A percentile compares a stretch with the other conserved stretches of the same genome.
These are phyloP conservation scores for Sporophila hypoxantha DNA, from an alignment of 2,113 vertebrate genomes.

Conservation along the genomic window DNA sequence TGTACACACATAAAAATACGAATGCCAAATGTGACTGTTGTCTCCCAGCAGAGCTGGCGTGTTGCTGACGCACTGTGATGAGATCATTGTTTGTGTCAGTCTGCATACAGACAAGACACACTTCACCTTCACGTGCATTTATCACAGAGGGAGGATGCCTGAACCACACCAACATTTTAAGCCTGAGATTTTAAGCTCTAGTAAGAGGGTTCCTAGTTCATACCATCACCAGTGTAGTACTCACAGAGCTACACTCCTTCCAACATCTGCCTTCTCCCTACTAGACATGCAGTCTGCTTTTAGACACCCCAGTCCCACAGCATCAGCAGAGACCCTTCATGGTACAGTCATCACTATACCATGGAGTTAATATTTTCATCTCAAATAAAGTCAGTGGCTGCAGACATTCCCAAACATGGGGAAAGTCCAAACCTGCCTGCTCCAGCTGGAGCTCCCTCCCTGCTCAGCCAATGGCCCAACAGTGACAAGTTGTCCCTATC, in stretches of 20 bases:
- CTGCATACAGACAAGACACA: background rate
- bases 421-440: background rate
- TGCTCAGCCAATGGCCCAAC: rapidly evolving
- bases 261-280: background rate
- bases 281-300: rapidly evolving
- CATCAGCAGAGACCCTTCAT: background rate
- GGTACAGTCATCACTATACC: background rate
- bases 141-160: background rate
- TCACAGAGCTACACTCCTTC: background rate
- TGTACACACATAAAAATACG: background rate
- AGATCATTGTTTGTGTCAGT: background rate
- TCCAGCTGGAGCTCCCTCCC: background rate
- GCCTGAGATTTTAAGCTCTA: background rate
- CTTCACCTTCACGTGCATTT: background rate
- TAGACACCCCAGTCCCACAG: too few relatives aligned
- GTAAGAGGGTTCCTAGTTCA: background rate
- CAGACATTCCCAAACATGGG: background rate
- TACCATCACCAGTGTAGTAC: too few relatives aligned
- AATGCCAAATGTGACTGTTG: background rate
- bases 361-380: background rate
- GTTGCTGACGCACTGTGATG: background rate
- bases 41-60: background rate
- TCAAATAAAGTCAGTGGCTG: background rate
- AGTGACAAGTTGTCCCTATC: background rate
- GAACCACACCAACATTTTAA: background rate